phyloP scores from a whole-genome alignment of 1,140 invertebrate genomes.

The Harlomillsia oculata region DNA sequence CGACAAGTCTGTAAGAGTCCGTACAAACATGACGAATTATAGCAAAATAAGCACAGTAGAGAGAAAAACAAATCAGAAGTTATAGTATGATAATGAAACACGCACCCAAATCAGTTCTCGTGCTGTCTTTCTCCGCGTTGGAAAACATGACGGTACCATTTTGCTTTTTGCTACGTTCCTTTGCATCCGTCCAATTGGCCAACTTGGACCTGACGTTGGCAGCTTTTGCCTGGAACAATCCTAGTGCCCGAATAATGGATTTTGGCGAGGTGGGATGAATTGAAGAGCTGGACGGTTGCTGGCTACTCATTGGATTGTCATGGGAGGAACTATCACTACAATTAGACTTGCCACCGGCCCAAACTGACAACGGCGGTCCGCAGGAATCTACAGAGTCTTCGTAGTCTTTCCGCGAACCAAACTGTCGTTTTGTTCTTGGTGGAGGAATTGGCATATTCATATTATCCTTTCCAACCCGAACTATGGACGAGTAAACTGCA shows the following conservation, averaged over 20 bases:
- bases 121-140: neutral
- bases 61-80: no score
- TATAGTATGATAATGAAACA: no score
- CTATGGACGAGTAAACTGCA: no score
- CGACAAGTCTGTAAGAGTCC: no score
- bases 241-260: conserved; percentile 21
- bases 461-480: no score
- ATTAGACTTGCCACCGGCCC: conserved; percentile 4
- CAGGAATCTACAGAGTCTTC: neutral
- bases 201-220: conserved; percentile 28
- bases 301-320: neutral
- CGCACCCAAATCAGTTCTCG: no score
- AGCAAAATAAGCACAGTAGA: no score
- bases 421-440: conserved; percentile 25
- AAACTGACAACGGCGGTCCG: neutral
- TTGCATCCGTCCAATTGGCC: conserved; percentile 25
- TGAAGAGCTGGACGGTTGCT: neutral
- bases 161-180: conserved; percentile 9
- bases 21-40: no score
- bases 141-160: neutral
- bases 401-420: neutral
- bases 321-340: neutral
- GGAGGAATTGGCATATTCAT: conserved; percentile 27
- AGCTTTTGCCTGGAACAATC: conserved; percentile 29
- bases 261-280: conserved; percentile 22